Evolutionary conservation across 2,113 vertebrate genomes (phyloP), one percentile per base, ranked within the genome.

Genomic region (Vireo altiloquus): DNA sequence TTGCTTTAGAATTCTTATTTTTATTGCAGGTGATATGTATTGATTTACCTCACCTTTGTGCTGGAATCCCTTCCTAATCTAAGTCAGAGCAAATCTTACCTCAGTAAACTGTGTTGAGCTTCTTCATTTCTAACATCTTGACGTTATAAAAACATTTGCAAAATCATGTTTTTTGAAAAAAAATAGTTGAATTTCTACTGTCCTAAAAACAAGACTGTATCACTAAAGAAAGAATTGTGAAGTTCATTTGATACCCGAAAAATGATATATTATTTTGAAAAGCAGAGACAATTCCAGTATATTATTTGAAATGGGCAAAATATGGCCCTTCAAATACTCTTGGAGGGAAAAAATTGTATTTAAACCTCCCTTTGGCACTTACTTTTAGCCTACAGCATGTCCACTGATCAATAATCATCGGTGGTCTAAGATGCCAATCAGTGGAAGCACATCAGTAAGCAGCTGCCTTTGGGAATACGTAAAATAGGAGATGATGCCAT

Each of bases 21-120:
- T 83, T 77, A 76, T 68, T 96, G 49, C 87, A 64, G 57, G 37
- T 88, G 66, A 44, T 82, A 42, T 56, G 22, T 39, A 78, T 42
- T 78, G 69, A 91, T 94, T 95, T 92, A 60, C 44, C 20, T 74
- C 65, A 64, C 49, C 68, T 94, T 82, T 6, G 1, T 66, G 63
- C 42, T 83, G 47, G 30, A 91, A 78, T 87, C 25, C 8, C 53
- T 46, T 95, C 37, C 21, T 54, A 82, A 37, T 76, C 52, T 59
- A 89, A 94, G 77, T 69, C 33, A 74, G 72, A 74, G 44, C 16
- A 91, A 90, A 91, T 70, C 78, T 47, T 47, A 69, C 17, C 24
- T 65, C 10, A 11, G 37, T 52, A 60, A 87, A 60, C 64, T 57
- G 46, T 71, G 10, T 33, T 57, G n/a, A 86, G 24, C 35, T 84